phyloP scores from a whole-genome alignment of 92 coral and sea anemone species.

The Chrysogorgia sp. region DNA sequence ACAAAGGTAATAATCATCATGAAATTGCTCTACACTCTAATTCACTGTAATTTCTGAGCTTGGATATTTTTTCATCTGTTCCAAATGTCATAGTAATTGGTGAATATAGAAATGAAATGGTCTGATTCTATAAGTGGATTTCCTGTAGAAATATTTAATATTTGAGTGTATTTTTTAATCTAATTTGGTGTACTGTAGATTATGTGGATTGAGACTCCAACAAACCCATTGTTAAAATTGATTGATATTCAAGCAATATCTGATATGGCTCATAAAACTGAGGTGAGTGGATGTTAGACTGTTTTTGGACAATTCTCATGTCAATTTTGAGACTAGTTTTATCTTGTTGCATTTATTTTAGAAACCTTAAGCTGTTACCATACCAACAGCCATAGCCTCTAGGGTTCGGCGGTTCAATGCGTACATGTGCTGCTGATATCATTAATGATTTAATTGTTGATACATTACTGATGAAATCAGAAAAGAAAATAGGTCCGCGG shows the following conservation, averaged over 20 bases:
- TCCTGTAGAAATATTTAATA: too few relatives aligned
- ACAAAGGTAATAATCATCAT: constrained; percentile 68
- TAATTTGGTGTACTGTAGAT: constrained; percentile 47
- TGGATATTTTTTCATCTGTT: not conserved
- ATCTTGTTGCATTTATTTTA: too few relatives aligned
- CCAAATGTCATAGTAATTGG: not conserved
- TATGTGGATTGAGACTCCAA: constrained; percentile 99
- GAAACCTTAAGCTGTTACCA: too few relatives aligned
- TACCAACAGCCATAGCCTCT: too few relatives aligned
- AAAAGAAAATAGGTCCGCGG: too few relatives aligned
- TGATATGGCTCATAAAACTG: constrained; percentile 78
- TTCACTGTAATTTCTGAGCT: too few relatives aligned
- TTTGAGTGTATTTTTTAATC: not conserved
- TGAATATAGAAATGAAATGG: not conserved
- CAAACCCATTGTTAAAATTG: constrained; percentile 88
- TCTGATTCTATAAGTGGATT: too few relatives aligned
- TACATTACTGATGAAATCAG: too few relatives aligned
- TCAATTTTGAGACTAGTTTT: not conserved
- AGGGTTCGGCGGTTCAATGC: too few relatives aligned
- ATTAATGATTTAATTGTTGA: too few relatives aligned
- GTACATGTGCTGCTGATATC: too few relatives aligned
- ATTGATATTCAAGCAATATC: constrained; percentile 86
- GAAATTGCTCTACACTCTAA: not conserved
- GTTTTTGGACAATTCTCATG: not conserved
- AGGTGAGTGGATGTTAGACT: constrained; percentile 56